A percentile compares a stretch with the other conserved stretches of the same genome.
Conservation (phyloP, 2,113 vertebrate genomes). For the Malurus cyaneus region DNA sequence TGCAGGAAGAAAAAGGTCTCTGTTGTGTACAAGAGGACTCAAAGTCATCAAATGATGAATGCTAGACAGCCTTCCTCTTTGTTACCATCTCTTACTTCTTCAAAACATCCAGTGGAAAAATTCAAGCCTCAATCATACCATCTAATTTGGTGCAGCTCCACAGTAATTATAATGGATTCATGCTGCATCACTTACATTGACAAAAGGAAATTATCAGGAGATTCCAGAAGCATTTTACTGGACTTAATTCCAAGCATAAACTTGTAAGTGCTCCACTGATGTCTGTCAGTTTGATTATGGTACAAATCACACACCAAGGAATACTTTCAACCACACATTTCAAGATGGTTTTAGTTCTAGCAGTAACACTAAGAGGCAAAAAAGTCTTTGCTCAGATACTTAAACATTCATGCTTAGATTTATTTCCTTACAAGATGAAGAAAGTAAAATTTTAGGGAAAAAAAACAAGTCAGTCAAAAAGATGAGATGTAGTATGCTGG, state of each 20-base stretch:
- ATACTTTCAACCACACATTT: neutral
- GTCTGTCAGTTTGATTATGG: neutral
- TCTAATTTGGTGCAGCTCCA: neutral
- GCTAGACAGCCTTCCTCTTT: neutral
- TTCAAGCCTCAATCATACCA: neutral
- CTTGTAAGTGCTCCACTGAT: neutral
- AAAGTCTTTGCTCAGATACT: neutral
- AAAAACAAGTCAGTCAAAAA: neutral
- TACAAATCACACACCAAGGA: neutral
- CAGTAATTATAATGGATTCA: neutral
- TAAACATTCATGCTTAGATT: neutral
- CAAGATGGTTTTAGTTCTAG: neutral
- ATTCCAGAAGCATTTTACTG: constrained; percentile 4
- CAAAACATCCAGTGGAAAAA: neutral
- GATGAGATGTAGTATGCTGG: neutral
- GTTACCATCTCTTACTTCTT: neutral
- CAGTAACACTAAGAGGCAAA: neutral
- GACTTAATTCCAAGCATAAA: constrained; percentile 13
- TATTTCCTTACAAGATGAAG: neutral
- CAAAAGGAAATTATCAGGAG: constrained; percentile 6
- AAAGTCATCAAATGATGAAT: neutral
- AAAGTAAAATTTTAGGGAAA: neutral
- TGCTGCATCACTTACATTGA: neutral
- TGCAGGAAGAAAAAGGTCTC: neutral
- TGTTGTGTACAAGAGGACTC: neutral